Evolutionary conservation across 2,888 invertebrate genomes (phyloP), one percentile per base, ranked within the genome.

Genomic region (Agrochola lota): DNA sequence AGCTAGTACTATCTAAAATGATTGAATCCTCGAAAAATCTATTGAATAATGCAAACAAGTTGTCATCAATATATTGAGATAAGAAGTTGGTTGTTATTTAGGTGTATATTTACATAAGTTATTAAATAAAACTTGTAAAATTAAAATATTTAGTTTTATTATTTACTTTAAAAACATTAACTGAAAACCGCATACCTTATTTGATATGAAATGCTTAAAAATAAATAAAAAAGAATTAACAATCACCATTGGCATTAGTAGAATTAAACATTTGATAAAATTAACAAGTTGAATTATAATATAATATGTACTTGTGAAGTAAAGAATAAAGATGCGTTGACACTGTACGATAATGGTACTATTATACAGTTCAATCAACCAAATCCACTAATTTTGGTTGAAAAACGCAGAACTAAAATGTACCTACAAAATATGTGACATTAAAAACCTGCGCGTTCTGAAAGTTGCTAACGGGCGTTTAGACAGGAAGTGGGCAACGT

Each of bases 101-200:
- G 71, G 83, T 89, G 62, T 89, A 87, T 72, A 79, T 84, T 81
- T 84, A 85, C 63, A 82, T 90, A 90, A 84, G 83, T 86, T 88
- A 86, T 83, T 85, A 71, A 88, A 84, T 81, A 80, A 86, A 83
- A 84, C 57, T 55, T 26, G 46, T 30, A 74, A 64, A 72, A 75
- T 60, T 49, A 72, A 64, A 72, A 71, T 43, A 43, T 71, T 70
- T 66, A 12, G 63, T 88, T 83, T 85, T 79, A 74, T 86, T 84
- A 74, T 85, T 81, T 66, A 85, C 67, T 81, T 72, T 60, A 55
- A 82, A 77, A 80, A 78, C 71, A 70, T 76, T 80, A 88, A 86
- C 79, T 71, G 78, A 86, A 85, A 85, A 76, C 49, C 72, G 83
- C 83, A 83, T 86, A 86, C 74, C 86, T 86, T 85, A 85, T 85